Evolutionary conservation across 2,797 vertebrate genomes (phyloP), one percentile per base, ranked within the genome.

Genomic region (Adrianichthys oophorus): DNA sequence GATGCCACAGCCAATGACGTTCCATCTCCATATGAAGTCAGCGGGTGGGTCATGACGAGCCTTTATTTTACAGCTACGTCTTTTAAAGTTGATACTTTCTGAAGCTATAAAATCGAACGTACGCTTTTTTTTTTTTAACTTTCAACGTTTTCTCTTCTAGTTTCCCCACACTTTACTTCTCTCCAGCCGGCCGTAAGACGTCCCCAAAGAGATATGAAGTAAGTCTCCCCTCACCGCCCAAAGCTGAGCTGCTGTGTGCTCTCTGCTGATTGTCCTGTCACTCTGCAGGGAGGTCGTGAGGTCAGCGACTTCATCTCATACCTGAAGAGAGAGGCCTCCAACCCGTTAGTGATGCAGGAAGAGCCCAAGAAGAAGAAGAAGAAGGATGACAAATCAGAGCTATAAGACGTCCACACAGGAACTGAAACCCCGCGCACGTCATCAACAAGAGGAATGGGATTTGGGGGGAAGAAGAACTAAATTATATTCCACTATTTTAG

Each of bases 1-100:
- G 98, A 99, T 1, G 97, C 98, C 64, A 99, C 98, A 68, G 96
- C 97, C 75, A 99, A 99, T 48, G 97, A 99, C 58, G 98, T 99
- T 76, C 98, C 98, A 67, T 92, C 95, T 70, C 92, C 92, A 0
- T 99, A 98, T 67, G 95, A 98, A 94, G 98, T 99, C 88, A 92
- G 93, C 87, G 98, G 98, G 98, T 99, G 87, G 90, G 95, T 88
- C 43, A 16, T 7, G 7, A 4, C 1, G 1, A 45, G 43, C 43
- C 43, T 45, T 3, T 12, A 3, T 37, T 10, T 13, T 37, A 37
- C 10, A 37, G 26, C 26, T 29, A 6, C 26, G 3, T 21, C 26
- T 6, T 26, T 26, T 7, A 26, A 26, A 26, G 26, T 26, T 26
- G 8, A 37, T 37, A 12, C 32, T 37, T 37, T 37, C 32, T 37